phyloP scores from a whole-genome alignment of 2,888 invertebrate species.

The Alcis repandata region DNA sequence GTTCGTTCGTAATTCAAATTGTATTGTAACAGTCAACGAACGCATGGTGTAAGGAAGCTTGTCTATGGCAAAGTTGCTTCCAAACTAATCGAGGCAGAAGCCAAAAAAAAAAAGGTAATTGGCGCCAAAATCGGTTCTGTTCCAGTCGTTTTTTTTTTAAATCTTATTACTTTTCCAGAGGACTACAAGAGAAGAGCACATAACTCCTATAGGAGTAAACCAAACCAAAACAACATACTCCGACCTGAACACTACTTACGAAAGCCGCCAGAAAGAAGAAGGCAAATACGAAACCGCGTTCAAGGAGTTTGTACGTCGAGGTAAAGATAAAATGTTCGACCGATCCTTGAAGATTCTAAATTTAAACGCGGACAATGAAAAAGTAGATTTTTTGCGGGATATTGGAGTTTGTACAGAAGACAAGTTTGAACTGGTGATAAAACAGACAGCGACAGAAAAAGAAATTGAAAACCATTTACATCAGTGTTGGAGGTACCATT shows the following conservation, averaged over 20 bases:
- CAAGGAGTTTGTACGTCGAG: slow-evolving; percentile 73
- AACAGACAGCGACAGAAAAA: slow-evolving; percentile 67
- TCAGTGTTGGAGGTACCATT: slow-evolving; percentile 78
- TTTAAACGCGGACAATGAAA: slow-evolving; percentile 58
- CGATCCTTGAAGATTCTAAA: slow-evolving; percentile 61
- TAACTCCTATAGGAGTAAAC: slow-evolving; percentile 69
- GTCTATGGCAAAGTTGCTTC: no score
- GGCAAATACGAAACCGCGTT: slow-evolving; percentile 74
- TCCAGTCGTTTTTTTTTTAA: neutral
- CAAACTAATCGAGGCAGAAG: no score
- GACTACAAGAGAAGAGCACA: slow-evolving; percentile 71
- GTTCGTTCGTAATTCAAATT: no score
- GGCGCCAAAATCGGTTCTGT: no score
- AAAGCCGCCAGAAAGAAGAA: slow-evolving; percentile 67
- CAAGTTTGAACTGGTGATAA: slow-evolving; percentile 73
- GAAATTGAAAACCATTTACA: slow-evolving; percentile 77
- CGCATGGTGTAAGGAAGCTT: no score
- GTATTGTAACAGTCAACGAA: no score
- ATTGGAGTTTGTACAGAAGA: slow-evolving; percentile 76
- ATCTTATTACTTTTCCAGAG: slow-evolving; percentile 59
- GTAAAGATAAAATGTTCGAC: slow-evolving; percentile 76
- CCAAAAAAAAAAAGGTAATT: no score
- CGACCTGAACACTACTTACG: slow-evolving; percentile 72
- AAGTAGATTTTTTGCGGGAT: slow-evolving; percentile 68
- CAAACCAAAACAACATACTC: slow-evolving; percentile 62